Evolutionary conservation across 1,140 invertebrate genomes (phyloP).

Genomic region (Oryzaephilus surinamensis): DNA sequence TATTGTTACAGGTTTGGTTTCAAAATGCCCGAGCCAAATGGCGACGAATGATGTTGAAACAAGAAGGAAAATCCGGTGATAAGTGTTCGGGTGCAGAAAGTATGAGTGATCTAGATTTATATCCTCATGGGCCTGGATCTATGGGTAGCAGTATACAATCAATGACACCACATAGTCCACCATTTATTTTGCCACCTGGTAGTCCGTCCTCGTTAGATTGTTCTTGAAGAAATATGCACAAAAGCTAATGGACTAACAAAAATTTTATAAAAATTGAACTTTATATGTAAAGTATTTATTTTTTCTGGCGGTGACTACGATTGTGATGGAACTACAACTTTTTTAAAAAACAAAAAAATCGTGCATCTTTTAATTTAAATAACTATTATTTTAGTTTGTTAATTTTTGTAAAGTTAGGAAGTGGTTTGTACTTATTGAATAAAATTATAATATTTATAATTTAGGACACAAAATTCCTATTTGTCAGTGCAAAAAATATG

Average conservation of each 20-base stretch:
- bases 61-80: conserved; percentile 34
- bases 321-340: conserved; percentile 12
- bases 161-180: conserved; percentile 33
- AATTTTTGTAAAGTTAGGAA: conserved; percentile 8
- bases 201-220: conserved; percentile 35
- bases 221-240: conserved; percentile 27
- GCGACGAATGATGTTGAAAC: conserved; percentile 78
- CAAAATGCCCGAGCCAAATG: conserved; percentile 97
- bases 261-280: not conserved
- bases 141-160: conserved; percentile 33
- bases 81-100: conserved; percentile 32
- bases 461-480: conserved; percentile 19
- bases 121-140: conserved; percentile 31
- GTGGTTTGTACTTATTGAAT: conserved; percentile 14
- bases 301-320: conserved; percentile 16
- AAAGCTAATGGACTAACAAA: conserved; percentile 1
- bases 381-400: not conserved
- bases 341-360: not conserved
- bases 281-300: conserved; percentile 12
- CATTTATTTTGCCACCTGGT: conserved; percentile 30
- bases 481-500: conserved; percentile 12
- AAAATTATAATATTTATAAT: conserved; percentile 9
- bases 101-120: conserved; percentile 34
- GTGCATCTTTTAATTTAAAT: not conserved
- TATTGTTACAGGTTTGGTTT: conserved; percentile 88